Base-by-base conservation (phyloP, 1,140 invertebrate genomes). In the Brachionus manjavacas region DNA sequence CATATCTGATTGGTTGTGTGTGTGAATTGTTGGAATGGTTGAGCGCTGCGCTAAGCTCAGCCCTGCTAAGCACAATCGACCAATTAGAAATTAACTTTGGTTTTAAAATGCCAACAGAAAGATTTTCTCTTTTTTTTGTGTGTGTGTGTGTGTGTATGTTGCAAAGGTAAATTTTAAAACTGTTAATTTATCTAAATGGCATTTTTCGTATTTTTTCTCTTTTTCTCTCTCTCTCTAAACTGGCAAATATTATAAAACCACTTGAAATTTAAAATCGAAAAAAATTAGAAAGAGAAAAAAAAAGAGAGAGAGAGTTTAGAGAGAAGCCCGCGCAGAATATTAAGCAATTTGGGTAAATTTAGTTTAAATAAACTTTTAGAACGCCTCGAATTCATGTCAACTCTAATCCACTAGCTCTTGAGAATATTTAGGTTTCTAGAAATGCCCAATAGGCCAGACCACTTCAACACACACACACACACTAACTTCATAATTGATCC, bases 201-300 rank as follows among this genome's bases (percentile, higher is more conserved):
- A 35, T 39, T 72, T 72, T 72, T 72, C 52, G 52, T 55, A 2
- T 55, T 16, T 55, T 52, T 52, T 52, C 14, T 52, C 11, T 55
- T 2, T 55, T 14, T 49, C 46, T 49, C 46, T 49, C 46, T 55
- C n/a, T 16, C 16, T 55, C 16, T 55, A 55, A 55, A 41, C 68
- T 72, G 68, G 68, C 68, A 72, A 72, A 72, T 72, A 72, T 72
- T 72, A 72, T 72, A 72, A 72, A 72, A 72, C 68, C 68, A 39
- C 68, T 72, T 72, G 68, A 72, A 72, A 72, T 72, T 72, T 72
- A 72, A 41, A 60, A 60, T 60, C 52, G 52, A 60, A 60, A 60
- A 60, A 20, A 60, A 20, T 16, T 8, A 55, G 52, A 41, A 39
- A 72, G n/a, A 72, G n/a, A 72, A 20, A 72, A 39, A n/a, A 72